phyloP scores from a whole-genome alignment of 2,797 vertebrate genomes.

The Mycteria americana region DNA sequence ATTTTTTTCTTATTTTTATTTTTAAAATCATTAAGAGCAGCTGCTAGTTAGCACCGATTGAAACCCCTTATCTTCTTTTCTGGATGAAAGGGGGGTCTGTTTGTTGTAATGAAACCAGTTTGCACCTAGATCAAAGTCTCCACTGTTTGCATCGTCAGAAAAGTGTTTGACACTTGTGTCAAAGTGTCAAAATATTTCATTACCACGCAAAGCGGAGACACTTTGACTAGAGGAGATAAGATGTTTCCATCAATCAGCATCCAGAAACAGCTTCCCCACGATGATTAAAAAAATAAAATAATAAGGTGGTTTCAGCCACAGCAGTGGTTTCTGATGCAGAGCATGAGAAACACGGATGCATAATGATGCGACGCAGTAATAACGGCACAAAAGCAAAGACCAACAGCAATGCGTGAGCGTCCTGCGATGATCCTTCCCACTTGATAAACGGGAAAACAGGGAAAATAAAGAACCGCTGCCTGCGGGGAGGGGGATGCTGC shows the following conservation, averaged over 20 bases:
- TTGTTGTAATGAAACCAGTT: slow-evolving; percentile 38
- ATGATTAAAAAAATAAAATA: slow-evolving; percentile 30
- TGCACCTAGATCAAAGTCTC: slow-evolving; percentile 56
- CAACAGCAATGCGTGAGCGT: background rate
- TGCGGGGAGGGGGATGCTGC: background rate
- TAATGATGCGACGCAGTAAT: background rate
- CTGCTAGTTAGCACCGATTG: background rate
- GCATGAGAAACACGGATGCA: fast-evolving
- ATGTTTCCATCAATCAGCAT: slow-evolving; percentile 54
- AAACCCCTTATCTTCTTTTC: background rate
- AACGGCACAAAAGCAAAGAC: background rate
- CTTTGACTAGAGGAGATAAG: slow-evolving; percentile 54
- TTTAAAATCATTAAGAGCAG: slow-evolving; percentile 6
- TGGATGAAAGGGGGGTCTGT: slow-evolving; percentile 23
- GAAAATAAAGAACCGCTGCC: background rate
- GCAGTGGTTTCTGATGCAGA: background rate
- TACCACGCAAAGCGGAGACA: slow-evolving; percentile 4
- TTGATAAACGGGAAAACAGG: background rate
- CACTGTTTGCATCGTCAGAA: background rate
- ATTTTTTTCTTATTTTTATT: background rate
- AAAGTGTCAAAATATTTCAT: slow-evolving; percentile 62
- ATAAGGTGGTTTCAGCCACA: background rate
- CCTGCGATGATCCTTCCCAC: background rate
- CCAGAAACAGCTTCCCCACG: slow-evolving; percentile 18
- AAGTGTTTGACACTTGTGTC: slow-evolving; percentile 48